These are phyloP conservation scores for Muscicapa comitata DNA, from an alignment of 2,797 vertebrate genomes.

Conservation along the genomic window DNA sequence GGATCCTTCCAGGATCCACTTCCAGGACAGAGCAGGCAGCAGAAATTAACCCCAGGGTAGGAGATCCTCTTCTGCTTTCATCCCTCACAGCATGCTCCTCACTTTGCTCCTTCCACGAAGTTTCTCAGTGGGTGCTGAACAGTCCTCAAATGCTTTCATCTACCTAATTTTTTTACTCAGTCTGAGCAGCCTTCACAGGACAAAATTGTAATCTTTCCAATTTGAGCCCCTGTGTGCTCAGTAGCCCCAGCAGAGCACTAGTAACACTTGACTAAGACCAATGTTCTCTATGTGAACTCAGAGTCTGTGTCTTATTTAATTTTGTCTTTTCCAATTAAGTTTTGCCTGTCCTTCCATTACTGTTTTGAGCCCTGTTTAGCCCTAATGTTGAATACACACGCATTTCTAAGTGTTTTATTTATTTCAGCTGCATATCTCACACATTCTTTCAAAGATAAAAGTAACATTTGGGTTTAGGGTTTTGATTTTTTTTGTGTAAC, in stretches of 20 bases:
- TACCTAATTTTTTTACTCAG: not conserved
- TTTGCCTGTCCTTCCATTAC: not conserved
- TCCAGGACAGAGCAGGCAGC: not conserved
- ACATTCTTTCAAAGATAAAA: not conserved
- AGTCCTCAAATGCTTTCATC: not conserved
- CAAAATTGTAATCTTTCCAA: not conserved
- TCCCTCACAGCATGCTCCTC: not conserved
- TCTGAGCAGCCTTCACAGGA: not conserved
- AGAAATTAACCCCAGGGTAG: accelerated
- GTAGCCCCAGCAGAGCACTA: not conserved
- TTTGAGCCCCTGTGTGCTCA: not conserved
- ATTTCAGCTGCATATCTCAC: not conserved
- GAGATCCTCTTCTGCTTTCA: not conserved
- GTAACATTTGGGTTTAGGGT: not conserved
- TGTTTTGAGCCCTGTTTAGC: not conserved
- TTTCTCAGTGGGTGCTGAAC: not conserved
- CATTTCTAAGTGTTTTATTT: not conserved
- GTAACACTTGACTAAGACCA: not conserved
- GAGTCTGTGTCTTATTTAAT: not conserved
- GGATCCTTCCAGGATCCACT: not conserved
- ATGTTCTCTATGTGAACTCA: not conserved
- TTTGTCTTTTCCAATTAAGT: constrained; percentile 19
- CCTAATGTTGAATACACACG: not conserved
- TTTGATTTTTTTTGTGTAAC: not conserved
- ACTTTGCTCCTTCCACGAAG: not conserved